A percentile compares a stretch with the other conserved stretches of the same genome.
Conservation (phyloP, 2,888 invertebrate species). For the Adineta ricciae region DNA sequence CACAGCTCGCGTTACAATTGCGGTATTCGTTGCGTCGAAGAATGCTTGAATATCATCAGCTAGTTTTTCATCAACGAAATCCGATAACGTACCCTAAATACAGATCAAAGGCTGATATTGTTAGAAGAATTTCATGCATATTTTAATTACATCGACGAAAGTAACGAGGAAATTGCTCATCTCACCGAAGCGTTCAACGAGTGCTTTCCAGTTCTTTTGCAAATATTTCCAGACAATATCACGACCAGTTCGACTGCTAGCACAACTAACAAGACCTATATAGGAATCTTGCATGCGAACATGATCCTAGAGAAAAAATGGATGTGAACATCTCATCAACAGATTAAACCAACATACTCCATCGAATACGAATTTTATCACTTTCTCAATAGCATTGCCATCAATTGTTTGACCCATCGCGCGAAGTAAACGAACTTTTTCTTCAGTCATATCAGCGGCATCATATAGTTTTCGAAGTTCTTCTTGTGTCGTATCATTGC, state of each 20-base stretch:
- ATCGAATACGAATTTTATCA: neutral
- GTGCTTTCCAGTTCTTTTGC: slow-evolving; percentile 23
- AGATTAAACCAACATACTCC: neutral
- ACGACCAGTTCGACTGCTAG: slow-evolving; percentile 2
- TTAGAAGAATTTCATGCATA: neutral
- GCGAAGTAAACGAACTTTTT: slow-evolving; percentile 20
- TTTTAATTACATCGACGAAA: neutral
- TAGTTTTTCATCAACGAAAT: neutral
- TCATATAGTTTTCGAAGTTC: slow-evolving; percentile 9
- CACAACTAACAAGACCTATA: neutral
- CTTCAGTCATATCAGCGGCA: slow-evolving; percentile 13
- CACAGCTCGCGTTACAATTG: slow-evolving; percentile 21
- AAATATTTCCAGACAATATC: slow-evolving; percentile 28
- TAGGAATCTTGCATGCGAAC: slow-evolving; percentile 22
- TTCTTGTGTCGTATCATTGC: slow-evolving; percentile 4
- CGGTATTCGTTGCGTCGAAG: slow-evolving; percentile 6
- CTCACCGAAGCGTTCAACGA: slow-evolving; percentile 21
- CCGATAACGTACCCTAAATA: slow-evolving; percentile 12
- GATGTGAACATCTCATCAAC: neutral
- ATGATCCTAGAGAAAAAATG: neutral
- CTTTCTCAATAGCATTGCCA: neutral
- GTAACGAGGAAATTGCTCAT: neutral
- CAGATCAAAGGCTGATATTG: neutral
- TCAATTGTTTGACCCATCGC: neutral
- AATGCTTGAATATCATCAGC: neutral